Evolutionary conservation across 2,797 vertebrate species (phyloP), one percentile per base, ranked within the genome.

Genomic region (Nasua narica): DNA sequence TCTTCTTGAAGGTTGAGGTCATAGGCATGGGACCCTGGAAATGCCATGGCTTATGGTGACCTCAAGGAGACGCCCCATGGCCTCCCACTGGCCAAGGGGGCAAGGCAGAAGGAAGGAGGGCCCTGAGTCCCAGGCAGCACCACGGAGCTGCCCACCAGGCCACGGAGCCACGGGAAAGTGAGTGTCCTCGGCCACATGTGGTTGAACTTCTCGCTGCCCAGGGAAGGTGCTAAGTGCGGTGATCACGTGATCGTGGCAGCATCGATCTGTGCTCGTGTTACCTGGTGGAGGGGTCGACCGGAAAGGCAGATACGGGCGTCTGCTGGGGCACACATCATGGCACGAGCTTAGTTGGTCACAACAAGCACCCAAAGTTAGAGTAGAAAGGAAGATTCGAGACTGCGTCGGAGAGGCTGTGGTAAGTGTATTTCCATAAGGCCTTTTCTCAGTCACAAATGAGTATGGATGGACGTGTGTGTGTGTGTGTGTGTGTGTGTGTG

Each of bases 161-260:
- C 27, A 25, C 0, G 0, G 48, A 14, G 1, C 29, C 8, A 0
- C 7, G 29, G 35, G 56, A 13, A 1, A 9, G 8, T 23, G 7
- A 52, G 23, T 0, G 1, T 14, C 50, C 7, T 32, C 5, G 3
- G 50, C 52, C 10, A 11, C 74, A 40, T 15, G 50, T 6, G 18
- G 32, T 8, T 3, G 19, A 14, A 21, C 19, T 7, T 11, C 48
- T 56, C 7, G 1, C 15, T 6, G 1, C 12, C 25, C 29, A 52
- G 35, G n/a, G 40, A 4, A 15, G 2, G 1, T 0, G 18, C 50
- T 2, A 46, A 18, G 7, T 5, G 18, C 6, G 1, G 37, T 13
- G 10, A 2, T 10, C 6, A 0, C 18, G 37, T 13, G 10, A 2
- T 10, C 6, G 0, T 13, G 10, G 40, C 8, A 15, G 48, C 4